A percentile compares a stretch with the other conserved stretches of the same genome.
Conservation (phyloP, 2,113 vertebrate species). For the Phrynocephalus versicolor region DNA sequence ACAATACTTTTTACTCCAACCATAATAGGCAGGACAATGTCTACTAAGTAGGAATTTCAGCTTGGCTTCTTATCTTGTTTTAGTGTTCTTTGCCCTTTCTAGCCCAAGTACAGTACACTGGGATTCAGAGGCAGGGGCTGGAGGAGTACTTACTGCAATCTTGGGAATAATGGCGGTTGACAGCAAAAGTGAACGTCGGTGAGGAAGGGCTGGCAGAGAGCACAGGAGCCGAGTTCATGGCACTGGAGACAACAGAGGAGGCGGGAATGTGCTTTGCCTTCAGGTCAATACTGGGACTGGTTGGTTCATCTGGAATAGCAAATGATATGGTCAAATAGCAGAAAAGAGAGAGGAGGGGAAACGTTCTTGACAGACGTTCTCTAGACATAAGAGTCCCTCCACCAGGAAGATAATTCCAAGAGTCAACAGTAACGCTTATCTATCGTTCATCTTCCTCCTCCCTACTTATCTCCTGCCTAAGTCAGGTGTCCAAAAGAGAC, state of each 20-base stretch:
- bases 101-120: background rate
- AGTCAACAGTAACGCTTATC: background rate
- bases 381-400: background rate
- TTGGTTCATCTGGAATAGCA: slow-evolving; percentile 87
- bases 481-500: too few species aligned
- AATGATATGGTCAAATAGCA: background rate
- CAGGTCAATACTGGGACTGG: slow-evolving; percentile 94
- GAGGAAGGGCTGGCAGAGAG: slow-evolving; percentile 86
- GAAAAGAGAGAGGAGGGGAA: rapidly evolving
- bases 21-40: background rate
- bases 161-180: slow-evolving; percentile 92
- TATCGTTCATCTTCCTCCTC: too few species aligned
- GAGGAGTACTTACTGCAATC: slow-evolving; percentile 90
- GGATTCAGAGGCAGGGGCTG: background rate
- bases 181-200: slow-evolving; percentile 89
- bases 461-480: background rate
- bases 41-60: background rate
- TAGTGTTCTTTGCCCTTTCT: background rate
- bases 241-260: slow-evolving; percentile 95
- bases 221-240: slow-evolving; percentile 89
- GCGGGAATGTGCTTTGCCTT: slow-evolving; percentile 93
- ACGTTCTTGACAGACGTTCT: background rate
- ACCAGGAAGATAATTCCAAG: background rate
- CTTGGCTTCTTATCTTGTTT: background rate
- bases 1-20: background rate